Base-by-base conservation (phyloP, 2,888 invertebrate genomes). In the Thereva unica region DNA sequence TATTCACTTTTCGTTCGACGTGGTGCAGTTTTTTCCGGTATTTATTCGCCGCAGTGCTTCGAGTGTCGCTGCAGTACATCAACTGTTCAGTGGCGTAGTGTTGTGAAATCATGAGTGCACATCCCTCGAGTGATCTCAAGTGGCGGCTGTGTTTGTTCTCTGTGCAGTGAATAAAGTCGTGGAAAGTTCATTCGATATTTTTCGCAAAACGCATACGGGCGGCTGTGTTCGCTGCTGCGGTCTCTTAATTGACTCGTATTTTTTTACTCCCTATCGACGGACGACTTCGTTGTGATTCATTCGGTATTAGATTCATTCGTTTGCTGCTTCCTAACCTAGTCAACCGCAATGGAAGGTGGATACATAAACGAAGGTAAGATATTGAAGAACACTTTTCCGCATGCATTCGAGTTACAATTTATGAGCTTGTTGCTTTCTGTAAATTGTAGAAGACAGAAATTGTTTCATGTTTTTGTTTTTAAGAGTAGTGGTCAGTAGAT, bases 311-410 rank as follows among this genome's bases (percentile, higher is more conserved):
- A 37, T 59, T 38, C 45, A 49, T 35, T 38, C n/a, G 59, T 52
- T 35, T 38, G 12, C 44, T 44, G 41, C 23, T 40, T 44, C 34
- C 44, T 56, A 12, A 42, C 38, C 35, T 10, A 59, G n/a, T 63
- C 49, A 40, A 52, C 50, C 52, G 53, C 64, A 64, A 64, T 64
- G 64, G 64, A 64, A 64, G 64, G 64, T 35, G 64, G 64, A 64
- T 64, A 64, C 37, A 64, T 64, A 64, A 64, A 64, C 12, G 64
- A 64, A 64, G 64, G 64, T 64, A 52, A 42, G 63, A 49, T 34
- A 8, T 7, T 38, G 35, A 35, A 44, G 44, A 56, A 38, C 38
- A 23, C 12, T 49, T 47, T 47, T 37, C 37, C 45, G 12, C 47
- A 47, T 49, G 59, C 59, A 23, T 23, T 23, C 23, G 23, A 23